Percentiles rank a stretch among this genome's conserved stretches.
These are phyloP conservation scores for Hestina assimilis DNA, from an alignment of 1,140 invertebrate species.

Conservation along the genomic window DNA sequence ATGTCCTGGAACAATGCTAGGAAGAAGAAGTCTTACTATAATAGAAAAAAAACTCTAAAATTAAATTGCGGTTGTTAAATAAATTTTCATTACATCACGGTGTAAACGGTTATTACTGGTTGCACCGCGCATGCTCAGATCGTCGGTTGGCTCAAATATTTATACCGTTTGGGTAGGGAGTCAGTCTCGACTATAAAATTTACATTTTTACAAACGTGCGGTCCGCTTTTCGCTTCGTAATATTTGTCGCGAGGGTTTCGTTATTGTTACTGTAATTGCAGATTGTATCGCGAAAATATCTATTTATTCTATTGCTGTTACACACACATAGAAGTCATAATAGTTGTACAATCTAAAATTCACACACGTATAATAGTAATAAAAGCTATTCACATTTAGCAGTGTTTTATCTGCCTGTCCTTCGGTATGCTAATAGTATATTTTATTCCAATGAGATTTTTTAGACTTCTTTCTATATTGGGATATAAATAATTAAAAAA, in stretches of 20 bases:
- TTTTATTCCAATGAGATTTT: too few relatives aligned
- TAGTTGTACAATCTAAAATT: neutral
- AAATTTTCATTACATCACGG: slow-evolving; percentile 28
- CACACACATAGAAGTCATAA: neutral
- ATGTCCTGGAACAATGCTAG: too few relatives aligned
- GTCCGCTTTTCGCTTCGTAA: slow-evolving; percentile 23
- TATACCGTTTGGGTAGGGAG: slow-evolving; percentile 64
- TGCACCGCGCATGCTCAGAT: slow-evolving; percentile 42
- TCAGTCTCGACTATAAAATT: slow-evolving; percentile 63
- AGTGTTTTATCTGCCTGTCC: too few relatives aligned
- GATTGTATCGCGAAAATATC: slow-evolving; percentile 14
- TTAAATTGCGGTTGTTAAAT: too few relatives aligned
- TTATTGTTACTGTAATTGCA: slow-evolving; percentile 23
- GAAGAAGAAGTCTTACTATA: too few relatives aligned
- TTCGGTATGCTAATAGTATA: too few relatives aligned
- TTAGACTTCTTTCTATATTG: too few relatives aligned
- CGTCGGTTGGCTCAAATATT: slow-evolving; percentile 51
- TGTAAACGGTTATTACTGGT: slow-evolving; percentile 24
- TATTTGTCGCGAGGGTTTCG: slow-evolving; percentile 24
- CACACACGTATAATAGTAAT: too few relatives aligned
- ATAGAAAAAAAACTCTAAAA: too few relatives aligned
- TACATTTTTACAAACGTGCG: slow-evolving; percentile 64
- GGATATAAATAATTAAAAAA: too few relatives aligned
- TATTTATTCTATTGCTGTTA: neutral
- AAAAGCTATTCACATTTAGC: too few relatives aligned